Conservation (phyloP, 2,888 invertebrate species). For the Agrilus cyanescens region DNA sequence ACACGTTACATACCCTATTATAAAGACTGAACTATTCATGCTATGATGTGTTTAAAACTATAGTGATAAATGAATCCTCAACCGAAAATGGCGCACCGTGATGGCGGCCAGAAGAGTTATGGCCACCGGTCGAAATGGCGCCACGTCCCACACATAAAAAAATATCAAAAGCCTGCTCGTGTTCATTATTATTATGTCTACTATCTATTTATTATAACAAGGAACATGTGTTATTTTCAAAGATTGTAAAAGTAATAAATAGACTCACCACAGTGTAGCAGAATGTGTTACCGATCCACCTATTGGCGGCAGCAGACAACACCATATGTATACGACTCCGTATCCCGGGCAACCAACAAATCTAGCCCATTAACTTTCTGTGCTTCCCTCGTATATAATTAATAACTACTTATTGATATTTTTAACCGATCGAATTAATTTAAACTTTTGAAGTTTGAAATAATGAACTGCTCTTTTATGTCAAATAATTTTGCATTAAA, state of each 20-base stretch:
- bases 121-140: slow-evolving; percentile 13
- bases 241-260: slow-evolving; percentile 30
- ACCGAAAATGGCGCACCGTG: too few species aligned
- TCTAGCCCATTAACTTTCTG: slow-evolving; percentile 30
- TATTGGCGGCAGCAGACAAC: slow-evolving; percentile 34
- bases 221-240: slow-evolving; percentile 22
- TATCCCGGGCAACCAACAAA: slow-evolving; percentile 33
- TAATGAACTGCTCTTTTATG: too few species aligned
- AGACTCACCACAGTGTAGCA: slow-evolving; percentile 38
- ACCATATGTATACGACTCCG: slow-evolving; percentile 29
- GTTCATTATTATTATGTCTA: slow-evolving; percentile 14
- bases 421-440: too few species aligned
- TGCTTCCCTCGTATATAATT: slow-evolving; percentile 19
- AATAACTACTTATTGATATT: too few species aligned
- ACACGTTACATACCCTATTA: too few species aligned
- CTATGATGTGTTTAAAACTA: too few species aligned
- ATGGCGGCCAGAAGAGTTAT: not conserved
- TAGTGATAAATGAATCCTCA: too few species aligned
- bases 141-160: slow-evolving; percentile 21
- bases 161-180: slow-evolving; percentile 13
- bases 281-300: slow-evolving; percentile 32
- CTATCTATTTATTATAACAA: slow-evolving; percentile 20
- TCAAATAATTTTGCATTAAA: too few species aligned
- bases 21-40: too few species aligned
- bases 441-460: too few species aligned